phyloP scores from a whole-genome alignment of 2,113 vertebrate genomes.

The Neoarius graeffei region DNA sequence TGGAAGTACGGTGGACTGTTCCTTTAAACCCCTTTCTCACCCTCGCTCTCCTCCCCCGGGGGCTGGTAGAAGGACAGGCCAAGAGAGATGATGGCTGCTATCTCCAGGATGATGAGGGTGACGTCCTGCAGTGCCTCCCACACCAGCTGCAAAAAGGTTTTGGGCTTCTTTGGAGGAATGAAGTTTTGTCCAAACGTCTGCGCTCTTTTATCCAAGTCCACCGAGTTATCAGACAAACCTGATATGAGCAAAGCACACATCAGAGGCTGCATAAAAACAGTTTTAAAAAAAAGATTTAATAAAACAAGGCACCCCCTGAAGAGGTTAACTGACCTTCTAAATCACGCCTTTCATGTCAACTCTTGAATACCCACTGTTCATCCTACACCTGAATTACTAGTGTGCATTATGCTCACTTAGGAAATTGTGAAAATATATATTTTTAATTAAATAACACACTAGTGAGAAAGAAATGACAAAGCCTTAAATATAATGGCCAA shows the following conservation, averaged over 20 bases:
- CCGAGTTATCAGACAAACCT: constrained; percentile 81
- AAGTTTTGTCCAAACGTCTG: constrained; percentile 85
- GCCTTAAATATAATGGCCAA: constrained; percentile 1
- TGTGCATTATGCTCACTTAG: neutral
- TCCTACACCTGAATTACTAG: neutral
- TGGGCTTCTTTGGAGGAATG: constrained; percentile 87
- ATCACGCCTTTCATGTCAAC: neutral
- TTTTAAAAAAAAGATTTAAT: neutral
- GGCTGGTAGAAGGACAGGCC: constrained; percentile 89
- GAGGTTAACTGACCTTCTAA: neutral
- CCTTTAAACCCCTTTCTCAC: constrained; percentile 65
- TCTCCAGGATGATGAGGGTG: constrained; percentile 90
- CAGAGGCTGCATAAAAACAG: neutral
- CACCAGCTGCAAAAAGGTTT: constrained; percentile 87
- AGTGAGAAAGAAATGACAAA: neutral
- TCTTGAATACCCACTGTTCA: neutral
- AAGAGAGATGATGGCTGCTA: constrained; percentile 87
- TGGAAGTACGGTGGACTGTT: no score
- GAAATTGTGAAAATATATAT: neutral
- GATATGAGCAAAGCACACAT: constrained; percentile 11
- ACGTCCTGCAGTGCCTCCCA: constrained; percentile 91
- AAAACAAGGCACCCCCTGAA: neutral
- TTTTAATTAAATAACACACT: neutral
- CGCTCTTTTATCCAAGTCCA: constrained; percentile 81
- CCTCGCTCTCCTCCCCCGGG: constrained; percentile 75